phyloP scores from a whole-genome alignment of 37 sponge, comb jelly and placozoan species.

The Theonella swinhoei region DNA sequence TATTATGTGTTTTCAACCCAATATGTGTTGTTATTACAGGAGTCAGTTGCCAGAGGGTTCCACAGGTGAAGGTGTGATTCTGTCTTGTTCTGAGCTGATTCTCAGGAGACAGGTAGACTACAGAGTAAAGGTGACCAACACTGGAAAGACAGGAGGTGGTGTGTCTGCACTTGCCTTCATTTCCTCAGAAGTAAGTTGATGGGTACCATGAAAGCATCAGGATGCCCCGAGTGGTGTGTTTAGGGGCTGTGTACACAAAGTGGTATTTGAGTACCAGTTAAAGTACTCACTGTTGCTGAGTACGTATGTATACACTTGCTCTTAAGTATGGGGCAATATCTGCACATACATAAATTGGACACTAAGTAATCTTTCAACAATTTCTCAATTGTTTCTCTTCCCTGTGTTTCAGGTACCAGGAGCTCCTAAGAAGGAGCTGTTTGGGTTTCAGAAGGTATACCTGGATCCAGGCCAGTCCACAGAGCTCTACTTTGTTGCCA shows the following conservation, averaged over 20 bases:
- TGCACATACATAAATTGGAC: too few species aligned
- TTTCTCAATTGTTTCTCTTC: neutral
- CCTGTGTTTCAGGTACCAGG: slow-evolving; percentile 65
- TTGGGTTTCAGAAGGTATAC: slow-evolving; percentile 75
- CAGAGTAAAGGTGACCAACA: slow-evolving; percentile 76
- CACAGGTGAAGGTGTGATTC: neutral
- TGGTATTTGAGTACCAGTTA: too few species aligned
- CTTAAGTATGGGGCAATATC: too few species aligned
- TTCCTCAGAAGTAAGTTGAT: slow-evolving; percentile 47
- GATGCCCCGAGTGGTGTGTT: too few species aligned
- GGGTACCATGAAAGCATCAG: neutral
- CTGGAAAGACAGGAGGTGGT: slow-evolving; percentile 54
- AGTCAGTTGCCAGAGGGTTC: neutral
- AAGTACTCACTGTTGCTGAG: too few species aligned
- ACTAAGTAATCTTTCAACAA: too few species aligned
- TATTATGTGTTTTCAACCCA: too few species aligned
- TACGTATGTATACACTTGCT: too few species aligned
- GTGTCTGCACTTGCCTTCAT: slow-evolving; percentile 64
- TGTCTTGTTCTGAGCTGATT: neutral
- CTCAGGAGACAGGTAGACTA: slow-evolving; percentile 35
- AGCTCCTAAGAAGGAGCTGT: slow-evolving; percentile 68
- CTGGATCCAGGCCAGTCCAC: slow-evolving; percentile 53
- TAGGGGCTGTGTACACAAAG: too few species aligned
- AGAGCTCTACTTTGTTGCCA: slow-evolving; percentile 59
- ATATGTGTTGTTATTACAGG: too few species aligned